phyloP scores from a whole-genome alignment of 2,888 invertebrate genomes.

The Omphaloscelis lunosa region DNA sequence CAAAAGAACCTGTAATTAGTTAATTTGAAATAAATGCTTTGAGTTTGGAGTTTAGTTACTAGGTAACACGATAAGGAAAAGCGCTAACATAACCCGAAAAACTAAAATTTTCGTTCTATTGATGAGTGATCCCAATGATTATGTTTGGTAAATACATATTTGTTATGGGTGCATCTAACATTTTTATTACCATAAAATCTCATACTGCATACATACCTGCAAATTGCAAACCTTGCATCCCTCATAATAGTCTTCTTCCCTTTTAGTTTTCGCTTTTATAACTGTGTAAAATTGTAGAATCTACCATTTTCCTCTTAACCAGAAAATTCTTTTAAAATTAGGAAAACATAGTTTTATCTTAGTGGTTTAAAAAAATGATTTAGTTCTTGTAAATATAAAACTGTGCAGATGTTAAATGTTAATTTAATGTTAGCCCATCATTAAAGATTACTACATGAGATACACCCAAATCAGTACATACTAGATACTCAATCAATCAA shows the following conservation, averaged over 20 bases:
- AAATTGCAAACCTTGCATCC: background rate
- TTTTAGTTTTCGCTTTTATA: background rate
- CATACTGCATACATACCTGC: background rate
- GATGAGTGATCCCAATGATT: background rate
- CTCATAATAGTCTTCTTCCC: background rate
- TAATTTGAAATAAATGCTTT: too few species aligned
- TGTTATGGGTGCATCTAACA: background rate
- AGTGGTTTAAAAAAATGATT: background rate
- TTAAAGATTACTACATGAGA: conserved; percentile 1
- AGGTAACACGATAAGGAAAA: too few species aligned
- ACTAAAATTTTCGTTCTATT: too few species aligned
- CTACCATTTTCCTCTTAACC: background rate
- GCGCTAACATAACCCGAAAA: background rate
- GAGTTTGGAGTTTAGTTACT: too few species aligned
- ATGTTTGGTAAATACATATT: background rate
- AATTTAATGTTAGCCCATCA: background rate
- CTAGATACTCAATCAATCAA: conserved; percentile 51
- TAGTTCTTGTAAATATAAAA: background rate
- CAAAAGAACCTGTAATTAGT: too few species aligned
- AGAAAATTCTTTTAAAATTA: background rate
- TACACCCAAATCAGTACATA: conserved; percentile 42
- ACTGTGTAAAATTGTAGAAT: background rate
- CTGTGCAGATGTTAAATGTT: background rate
- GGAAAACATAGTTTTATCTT: too few species aligned
- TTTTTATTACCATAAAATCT: background rate